Evolutionary conservation across 1,140 invertebrate genomes (phyloP).

Genomic region (Caenorhabditis inopinata): DNA sequence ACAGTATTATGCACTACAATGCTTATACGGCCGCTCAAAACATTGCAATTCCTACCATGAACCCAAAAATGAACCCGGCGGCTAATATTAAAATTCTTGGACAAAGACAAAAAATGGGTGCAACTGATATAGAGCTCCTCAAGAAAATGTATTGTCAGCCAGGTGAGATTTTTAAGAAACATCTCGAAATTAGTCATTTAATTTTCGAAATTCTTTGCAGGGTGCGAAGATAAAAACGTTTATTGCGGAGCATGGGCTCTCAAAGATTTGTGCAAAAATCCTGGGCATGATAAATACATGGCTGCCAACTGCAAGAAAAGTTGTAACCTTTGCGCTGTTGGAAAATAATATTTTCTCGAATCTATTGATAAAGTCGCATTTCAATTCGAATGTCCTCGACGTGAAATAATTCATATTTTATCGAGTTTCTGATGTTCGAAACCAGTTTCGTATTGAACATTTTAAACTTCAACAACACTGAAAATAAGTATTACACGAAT

Average conservation of each 20-base stretch:
- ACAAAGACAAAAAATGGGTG: slow-evolving; percentile 54
- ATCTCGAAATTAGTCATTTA: neutral
- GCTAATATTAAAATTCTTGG: slow-evolving; percentile 52
- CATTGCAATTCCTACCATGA: slow-evolving; percentile 9
- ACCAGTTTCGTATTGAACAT: too few relatives aligned
- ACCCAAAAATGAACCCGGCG: neutral
- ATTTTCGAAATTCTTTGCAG: neutral
- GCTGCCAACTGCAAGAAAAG: slow-evolving; percentile 42
- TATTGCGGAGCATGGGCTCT: slow-evolving; percentile 51
- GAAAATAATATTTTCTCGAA: slow-evolving; percentile 4
- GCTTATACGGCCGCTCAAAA: slow-evolving; percentile 35
- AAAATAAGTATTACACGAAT: too few relatives aligned
- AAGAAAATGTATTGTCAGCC: slow-evolving; percentile 61
- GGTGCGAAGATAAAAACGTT: slow-evolving; percentile 43
- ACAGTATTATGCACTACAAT: slow-evolving; percentile 54
- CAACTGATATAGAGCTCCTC: slow-evolving; percentile 55
- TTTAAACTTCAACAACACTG: too few relatives aligned
- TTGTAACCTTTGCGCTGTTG: slow-evolving; percentile 29
- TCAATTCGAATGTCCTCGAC: too few relatives aligned
- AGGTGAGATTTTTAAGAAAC: too few relatives aligned
- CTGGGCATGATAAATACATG: slow-evolving; percentile 39
- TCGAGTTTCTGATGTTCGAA: too few relatives aligned
- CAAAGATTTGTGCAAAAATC: slow-evolving; percentile 35
- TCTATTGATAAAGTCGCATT: neutral
- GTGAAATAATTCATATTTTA: too few relatives aligned